Conservation (phyloP, 2,113 vertebrate genomes). For the Oryctolagus cuniculus region DNA sequence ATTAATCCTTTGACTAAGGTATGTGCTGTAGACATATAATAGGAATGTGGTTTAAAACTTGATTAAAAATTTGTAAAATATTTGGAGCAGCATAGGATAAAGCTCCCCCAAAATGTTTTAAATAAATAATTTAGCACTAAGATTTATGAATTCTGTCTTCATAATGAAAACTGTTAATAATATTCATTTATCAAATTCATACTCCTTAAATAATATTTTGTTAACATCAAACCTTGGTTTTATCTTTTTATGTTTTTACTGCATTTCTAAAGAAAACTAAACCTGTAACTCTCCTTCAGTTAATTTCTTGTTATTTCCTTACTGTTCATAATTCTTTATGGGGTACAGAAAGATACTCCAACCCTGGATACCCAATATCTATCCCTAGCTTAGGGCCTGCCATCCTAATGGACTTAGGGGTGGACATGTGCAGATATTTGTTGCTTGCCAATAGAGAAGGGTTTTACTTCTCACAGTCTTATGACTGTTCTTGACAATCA, state of each 20-base stretch:
- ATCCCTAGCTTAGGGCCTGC: not conserved
- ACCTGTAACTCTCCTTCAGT: not conserved
- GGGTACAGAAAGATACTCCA: not conserved
- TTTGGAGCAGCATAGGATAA: constrained; percentile 14
- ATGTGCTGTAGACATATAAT: constrained; percentile 86
- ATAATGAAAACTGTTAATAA: constrained; percentile 39
- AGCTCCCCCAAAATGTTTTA: constrained; percentile 15
- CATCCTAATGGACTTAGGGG: not conserved
- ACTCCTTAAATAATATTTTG: constrained; percentile 30
- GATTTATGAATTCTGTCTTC: constrained; percentile 52
- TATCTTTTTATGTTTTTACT: constrained; percentile 43
- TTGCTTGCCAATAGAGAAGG: not conserved
- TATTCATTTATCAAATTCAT: constrained; percentile 13
- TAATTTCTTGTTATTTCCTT: constrained; percentile 18
- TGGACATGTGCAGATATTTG: not conserved
- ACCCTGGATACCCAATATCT: not conserved
- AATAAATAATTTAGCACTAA: constrained; percentile 40
- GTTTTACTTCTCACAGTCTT: not conserved
- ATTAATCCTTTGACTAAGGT: constrained; percentile 99
- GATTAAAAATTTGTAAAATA: constrained; percentile 40
- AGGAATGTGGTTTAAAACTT: constrained; percentile 62
- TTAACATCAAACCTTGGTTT: constrained; percentile 13
- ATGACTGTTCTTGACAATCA: not conserved
- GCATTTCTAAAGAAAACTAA: constrained; percentile 27
- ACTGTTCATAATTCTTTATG: not conserved